Percentiles rank a stretch among this genome's conserved stretches.
Evolutionary conservation across 2,888 invertebrate genomes (phyloP).

Genomic region (Cryptus armator): DNA sequence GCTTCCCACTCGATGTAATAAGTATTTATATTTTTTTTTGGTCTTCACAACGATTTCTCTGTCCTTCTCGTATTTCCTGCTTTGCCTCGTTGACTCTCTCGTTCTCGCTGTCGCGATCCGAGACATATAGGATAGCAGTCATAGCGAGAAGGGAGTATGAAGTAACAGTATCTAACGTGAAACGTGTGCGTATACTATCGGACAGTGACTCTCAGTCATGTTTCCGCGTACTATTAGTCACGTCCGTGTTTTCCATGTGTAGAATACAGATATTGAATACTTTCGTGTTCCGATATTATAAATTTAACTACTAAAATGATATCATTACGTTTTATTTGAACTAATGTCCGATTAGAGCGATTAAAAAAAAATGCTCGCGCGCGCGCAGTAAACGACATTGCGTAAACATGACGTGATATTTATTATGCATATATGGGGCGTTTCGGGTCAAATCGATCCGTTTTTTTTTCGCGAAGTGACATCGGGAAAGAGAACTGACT

Average conservation of each 20-base stretch:
- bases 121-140: slow-evolving; percentile 4
- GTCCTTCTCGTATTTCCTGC: slow-evolving; percentile 27
- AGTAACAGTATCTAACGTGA: slow-evolving; percentile 55
- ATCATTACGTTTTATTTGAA: neutral
- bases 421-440: neutral
- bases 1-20: slow-evolving; percentile 13
- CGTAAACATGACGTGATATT: neutral
- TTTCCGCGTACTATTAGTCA: neutral
- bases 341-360: neutral
- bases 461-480: neutral
- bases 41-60: slow-evolving; percentile 12
- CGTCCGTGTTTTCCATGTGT: slow-evolving; percentile 2
- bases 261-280: neutral
- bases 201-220: slow-evolving; percentile 48
- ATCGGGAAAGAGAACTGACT: too few relatives aligned
- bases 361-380: neutral
- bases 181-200: slow-evolving; percentile 40
- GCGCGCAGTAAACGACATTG: neutral
- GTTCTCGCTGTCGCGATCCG: neutral
- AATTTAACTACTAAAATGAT: neutral
- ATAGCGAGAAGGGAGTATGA: slow-evolving; percentile 5
- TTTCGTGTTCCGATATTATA: neutral
- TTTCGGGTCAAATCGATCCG: neutral
- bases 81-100: slow-evolving; percentile 7
- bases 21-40: slow-evolving; percentile 1